A percentile compares a stretch with the other conserved stretches of the same genome.
Evolutionary conservation across 1,140 invertebrate species (phyloP).

Genomic region (Hyphantria cunea): DNA sequence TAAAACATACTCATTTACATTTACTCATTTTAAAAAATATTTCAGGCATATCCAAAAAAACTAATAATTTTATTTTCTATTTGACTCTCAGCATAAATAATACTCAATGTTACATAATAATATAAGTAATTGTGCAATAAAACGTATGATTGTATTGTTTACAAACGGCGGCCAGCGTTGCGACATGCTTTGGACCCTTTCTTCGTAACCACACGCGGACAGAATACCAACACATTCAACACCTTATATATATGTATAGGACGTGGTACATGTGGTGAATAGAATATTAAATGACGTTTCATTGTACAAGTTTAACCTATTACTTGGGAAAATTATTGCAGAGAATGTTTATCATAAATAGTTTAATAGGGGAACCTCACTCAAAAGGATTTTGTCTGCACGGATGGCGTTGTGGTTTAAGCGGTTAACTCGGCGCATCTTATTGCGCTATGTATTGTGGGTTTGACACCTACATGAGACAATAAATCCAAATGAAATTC

Average conservation of each 20-base stretch:
- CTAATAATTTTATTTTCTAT: background rate
- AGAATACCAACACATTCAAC: conserved; percentile 22
- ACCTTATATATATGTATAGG: conserved; percentile 2
- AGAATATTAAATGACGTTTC: conserved; percentile 9
- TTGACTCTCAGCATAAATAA: conserved; percentile 3
- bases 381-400: too few species aligned
- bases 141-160: conserved; percentile 14
- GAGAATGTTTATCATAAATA: background rate
- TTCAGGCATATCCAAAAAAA: too few species aligned
- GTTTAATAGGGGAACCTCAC: background rate
- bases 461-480: too few species aligned
- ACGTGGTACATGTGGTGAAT: conserved; percentile 6
- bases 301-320: conserved; percentile 3
- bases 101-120: conserved; percentile 15
- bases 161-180: conserved; percentile 26
- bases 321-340: background rate
- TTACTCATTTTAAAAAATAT: too few species aligned
- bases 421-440: too few species aligned
- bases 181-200: conserved; percentile 34
- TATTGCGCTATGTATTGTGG: too few species aligned
- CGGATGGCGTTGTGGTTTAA: too few species aligned
- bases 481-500: too few species aligned
- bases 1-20: too few species aligned
- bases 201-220: conserved; percentile 20
- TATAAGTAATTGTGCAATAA: conserved; percentile 12